These are phyloP conservation scores for Clanis bilineata DNA, from an alignment of 2,888 invertebrate genomes.

Conservation along the genomic window DNA sequence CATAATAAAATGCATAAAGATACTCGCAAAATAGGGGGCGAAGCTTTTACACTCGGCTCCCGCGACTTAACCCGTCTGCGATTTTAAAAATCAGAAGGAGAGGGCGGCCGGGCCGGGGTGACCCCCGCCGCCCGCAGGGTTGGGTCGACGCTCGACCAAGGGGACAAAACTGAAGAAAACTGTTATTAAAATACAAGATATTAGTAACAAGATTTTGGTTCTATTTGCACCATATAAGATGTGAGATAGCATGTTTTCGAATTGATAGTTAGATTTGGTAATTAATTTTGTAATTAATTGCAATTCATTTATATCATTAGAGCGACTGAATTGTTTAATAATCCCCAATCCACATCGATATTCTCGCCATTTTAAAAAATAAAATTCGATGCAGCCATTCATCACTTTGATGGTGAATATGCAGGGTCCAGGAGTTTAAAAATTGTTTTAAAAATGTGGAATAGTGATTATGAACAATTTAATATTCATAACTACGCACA, in stretches of 20 bases:
- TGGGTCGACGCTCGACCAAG: conserved; percentile 45
- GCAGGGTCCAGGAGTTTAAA: too few species aligned
- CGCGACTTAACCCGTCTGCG: conserved; percentile 71
- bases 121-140: conserved; percentile 41
- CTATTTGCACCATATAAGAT: conserved; percentile 22
- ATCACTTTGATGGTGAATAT: too few species aligned
- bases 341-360: too few species aligned
- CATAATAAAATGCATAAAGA: conserved; percentile 37
- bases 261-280: neutral
- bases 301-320: too few species aligned
- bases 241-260: neutral
- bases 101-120: conserved; percentile 38
- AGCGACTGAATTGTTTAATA: too few species aligned
- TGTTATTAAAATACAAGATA: conserved; percentile 74
- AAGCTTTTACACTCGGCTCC: conserved; percentile 40
- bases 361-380: too few species aligned
- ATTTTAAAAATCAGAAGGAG: conserved; percentile 73
- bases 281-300: neutral
- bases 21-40: conserved; percentile 40
- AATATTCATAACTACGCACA: too few species aligned
- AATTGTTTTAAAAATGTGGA: too few species aligned
- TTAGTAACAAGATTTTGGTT: conserved; percentile 61
- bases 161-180: conserved; percentile 66
- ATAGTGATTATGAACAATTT: too few species aligned
- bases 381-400: too few species aligned